A percentile compares a stretch with the other conserved stretches of the same genome.
Evolutionary conservation across 2,113 vertebrate genomes (phyloP).

Genomic region (Nicator chloris): DNA sequence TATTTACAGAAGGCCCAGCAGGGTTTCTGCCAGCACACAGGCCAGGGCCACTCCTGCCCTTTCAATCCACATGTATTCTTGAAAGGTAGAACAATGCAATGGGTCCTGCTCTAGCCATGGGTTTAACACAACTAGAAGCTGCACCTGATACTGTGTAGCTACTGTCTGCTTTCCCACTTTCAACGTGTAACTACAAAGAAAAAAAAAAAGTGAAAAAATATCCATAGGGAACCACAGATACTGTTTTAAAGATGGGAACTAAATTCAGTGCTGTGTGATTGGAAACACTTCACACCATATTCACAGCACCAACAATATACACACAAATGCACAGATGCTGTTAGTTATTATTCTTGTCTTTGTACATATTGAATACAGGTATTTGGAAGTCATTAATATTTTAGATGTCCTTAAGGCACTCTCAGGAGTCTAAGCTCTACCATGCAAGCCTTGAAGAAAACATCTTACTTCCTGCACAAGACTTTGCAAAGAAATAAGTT

Average conservation of each 20-base stretch:
- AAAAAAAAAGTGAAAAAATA: not conserved
- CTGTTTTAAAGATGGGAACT: not conserved
- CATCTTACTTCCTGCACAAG: not conserved
- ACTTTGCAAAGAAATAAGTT: not conserved
- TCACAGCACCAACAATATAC: not conserved
- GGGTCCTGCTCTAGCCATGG: not conserved
- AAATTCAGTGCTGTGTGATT: not conserved
- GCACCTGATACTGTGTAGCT: not conserved
- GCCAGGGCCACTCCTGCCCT: not conserved
- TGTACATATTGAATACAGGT: not conserved
- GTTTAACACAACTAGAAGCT: not conserved
- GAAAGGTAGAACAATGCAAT: slow-evolving; percentile 9
- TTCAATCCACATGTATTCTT: not conserved
- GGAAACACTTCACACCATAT: not conserved
- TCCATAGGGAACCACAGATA: not conserved
- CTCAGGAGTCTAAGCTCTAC: not conserved
- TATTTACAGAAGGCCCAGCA: not conserved
- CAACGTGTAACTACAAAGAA: not conserved
- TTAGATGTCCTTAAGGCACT: not conserved
- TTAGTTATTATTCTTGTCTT: not conserved
- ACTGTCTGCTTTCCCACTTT: not conserved
- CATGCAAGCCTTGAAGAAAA: not conserved
- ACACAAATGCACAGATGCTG: not conserved
- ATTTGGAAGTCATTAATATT: not conserved
- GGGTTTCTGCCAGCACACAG: not conserved